phyloP scores from a whole-genome alignment of 2,797 vertebrate species.

The Limnodromus scolopaceus region DNA sequence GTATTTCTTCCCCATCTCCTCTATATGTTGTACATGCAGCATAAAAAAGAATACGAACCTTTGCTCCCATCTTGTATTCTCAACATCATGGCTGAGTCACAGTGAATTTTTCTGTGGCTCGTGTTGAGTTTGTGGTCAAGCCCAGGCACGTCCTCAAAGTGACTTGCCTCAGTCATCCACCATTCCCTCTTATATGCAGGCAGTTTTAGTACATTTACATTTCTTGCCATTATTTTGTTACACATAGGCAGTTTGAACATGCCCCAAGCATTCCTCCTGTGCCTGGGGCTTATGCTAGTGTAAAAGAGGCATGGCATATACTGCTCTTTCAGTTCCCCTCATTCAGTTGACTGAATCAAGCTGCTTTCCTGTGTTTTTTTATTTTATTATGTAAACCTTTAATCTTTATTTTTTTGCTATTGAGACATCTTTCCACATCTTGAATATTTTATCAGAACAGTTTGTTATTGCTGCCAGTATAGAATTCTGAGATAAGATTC shows the following conservation, averaged over 20 bases:
- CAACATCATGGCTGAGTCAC: not conserved
- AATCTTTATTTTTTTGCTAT: not conserved
- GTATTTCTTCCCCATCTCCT: not conserved
- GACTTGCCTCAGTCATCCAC: not conserved
- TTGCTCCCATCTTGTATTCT: not conserved
- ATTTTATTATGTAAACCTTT: not conserved
- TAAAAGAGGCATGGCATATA: not conserved
- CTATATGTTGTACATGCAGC: not conserved
- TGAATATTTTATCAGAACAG: not conserved
- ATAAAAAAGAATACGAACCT: not conserved
- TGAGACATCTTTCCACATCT: not conserved
- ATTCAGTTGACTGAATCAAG: not conserved
- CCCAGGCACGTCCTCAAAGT: not conserved
- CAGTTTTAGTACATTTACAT: not conserved
- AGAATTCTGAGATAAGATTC: not conserved
- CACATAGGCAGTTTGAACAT: not conserved
- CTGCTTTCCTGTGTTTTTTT: not conserved
- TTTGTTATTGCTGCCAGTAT: not conserved
- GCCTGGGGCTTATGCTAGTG: not conserved
- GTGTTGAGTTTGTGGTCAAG: not conserved
- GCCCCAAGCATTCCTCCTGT: not conserved
- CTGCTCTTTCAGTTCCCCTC: not conserved
- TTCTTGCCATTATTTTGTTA: not conserved
- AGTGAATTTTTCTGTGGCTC: not conserved
- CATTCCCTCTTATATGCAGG: not conserved